Base-by-base conservation (phyloP, 2,113 vertebrate species). In the Oplegnathus fasciatus region DNA sequence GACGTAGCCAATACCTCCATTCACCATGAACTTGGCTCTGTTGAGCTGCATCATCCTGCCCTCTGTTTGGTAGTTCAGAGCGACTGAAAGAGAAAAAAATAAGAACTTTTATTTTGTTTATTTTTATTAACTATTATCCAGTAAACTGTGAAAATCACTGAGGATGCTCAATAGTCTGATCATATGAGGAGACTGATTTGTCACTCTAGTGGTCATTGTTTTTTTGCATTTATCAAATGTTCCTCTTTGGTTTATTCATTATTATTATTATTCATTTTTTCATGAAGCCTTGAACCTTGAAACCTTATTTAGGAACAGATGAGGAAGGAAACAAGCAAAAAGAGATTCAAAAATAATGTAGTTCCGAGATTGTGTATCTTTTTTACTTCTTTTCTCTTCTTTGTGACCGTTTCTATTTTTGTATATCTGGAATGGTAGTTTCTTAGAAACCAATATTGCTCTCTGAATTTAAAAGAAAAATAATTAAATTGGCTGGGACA, bases 21-120 rank as follows among this genome's bases (percentile, higher is more conserved):
- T 99, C 57, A 97, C 95, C 95, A 97, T 97, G 90, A 99, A 99
- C 90, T 99, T 99, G 76, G 98, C 96, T 91, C 97, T 96, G 90
- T 99, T 99, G 89, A 99, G 87, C 91, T 99, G 98, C 98, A 99
- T 99, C 97, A 98, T 96, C 17, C 98, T 96, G 18, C 98, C 98
- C 79, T 99, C 98, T 1, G 98, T 98, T 92, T 99, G 98, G 91
- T 99, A 99, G 94, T 99, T 99, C 20, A 99, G 94, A 22, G 98
- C 98, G 92, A 99, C 98, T 99, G 94, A 82, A 58, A 61, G 67
- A 73, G 69, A 74, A 86, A 74, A 69, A 73, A 75, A 60, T 22
- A 32, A 54, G 0, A 48, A 46, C 0, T 17, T 61, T 65, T 42
- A 37, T 46, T 79, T 26, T 9, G 14, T 48, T 34, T 37, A 6